Evolutionary conservation across 2,888 invertebrate species (phyloP), one percentile per base, ranked within the genome.

Genomic region (Atrina japonica): DNA sequence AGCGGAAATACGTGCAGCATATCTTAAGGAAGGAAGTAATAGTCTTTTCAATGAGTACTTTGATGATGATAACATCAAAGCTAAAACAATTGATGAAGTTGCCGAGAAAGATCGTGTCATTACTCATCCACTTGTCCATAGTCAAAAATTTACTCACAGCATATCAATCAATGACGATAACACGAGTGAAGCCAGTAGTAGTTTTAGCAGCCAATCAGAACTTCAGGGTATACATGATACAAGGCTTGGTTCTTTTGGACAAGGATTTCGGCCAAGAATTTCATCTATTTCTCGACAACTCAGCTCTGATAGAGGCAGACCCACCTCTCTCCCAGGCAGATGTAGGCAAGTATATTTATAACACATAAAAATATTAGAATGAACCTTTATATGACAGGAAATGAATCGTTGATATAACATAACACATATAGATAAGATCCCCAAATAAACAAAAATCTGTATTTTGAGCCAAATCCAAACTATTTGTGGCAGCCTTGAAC

Each of bases 1-100:
- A 18, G 67, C 74, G 23, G 81, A 83, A 56, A 76, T 82, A 2
- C 73, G 76, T 50, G 63, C 77, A n/a, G 67, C 73, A 59, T 85
- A 78, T 52, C 70, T 82, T 6, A 81, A 80, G 47, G 84, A 83
- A 50, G 85, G 85, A 18, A 84, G 83, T 69, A 75, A 76, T 60
- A 88, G 86, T 59, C 85, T 88, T 78, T 88, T 88, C 75, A 85
- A 88, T 73, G 86, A 88, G 73, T 88, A 88, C 60, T 88, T 86
- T 78, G 79, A 80, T 16, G 83, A 81, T 53, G 83, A 79, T 18
- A 79, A 73, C 16, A 76, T 81, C 9, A 81, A 83, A 73, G 76
- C 81, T 3, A 84, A 84, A 73, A 85, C 85, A 0, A 85, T 84
- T 40, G 86, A 86, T 76, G 84, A 86, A 59, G 56, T 86, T 11